Conservation (phyloP, 2,797 vertebrate genomes). For the Notolabrus celidotus region DNA sequence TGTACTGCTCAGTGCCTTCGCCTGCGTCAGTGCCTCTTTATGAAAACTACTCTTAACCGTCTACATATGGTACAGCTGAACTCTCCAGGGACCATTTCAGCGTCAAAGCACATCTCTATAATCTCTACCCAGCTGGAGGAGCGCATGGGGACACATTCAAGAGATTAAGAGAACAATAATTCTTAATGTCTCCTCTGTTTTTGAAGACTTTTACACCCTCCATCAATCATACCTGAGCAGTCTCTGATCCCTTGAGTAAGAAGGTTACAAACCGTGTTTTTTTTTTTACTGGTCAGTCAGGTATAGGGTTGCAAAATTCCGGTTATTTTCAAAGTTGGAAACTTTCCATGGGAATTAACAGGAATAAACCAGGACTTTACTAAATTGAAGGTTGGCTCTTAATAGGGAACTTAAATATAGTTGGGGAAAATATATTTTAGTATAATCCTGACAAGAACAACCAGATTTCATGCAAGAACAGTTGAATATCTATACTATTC, state of each 20-base stretch:
- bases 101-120: slow-evolving; percentile 17
- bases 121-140: slow-evolving; percentile 10
- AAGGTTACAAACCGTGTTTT: not conserved
- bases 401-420: too few species aligned
- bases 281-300: slow-evolving; percentile 7
- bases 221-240: not conserved
- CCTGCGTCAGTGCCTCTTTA: slow-evolving; percentile 30
- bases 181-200: not conserved
- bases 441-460: too few species aligned
- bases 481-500: too few species aligned
- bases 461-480: too few species aligned
- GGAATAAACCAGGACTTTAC: too few species aligned
- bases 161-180: not conserved
- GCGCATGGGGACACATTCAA: slow-evolving; percentile 12
- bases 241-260: not conserved
- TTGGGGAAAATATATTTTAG: too few species aligned
- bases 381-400: too few species aligned
- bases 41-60: slow-evolving; percentile 26
- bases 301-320: too few species aligned
- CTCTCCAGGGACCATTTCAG: slow-evolving; percentile 24
- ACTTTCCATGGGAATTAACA: too few species aligned
- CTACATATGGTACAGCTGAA: slow-evolving; percentile 39
- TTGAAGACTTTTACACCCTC: not conserved
- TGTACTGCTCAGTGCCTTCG: slow-evolving; percentile 11
- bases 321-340: too few species aligned